These are phyloP conservation scores for Solenodon paradoxus DNA, from an alignment of 2,113 vertebrate species.

Conservation along the genomic window DNA sequence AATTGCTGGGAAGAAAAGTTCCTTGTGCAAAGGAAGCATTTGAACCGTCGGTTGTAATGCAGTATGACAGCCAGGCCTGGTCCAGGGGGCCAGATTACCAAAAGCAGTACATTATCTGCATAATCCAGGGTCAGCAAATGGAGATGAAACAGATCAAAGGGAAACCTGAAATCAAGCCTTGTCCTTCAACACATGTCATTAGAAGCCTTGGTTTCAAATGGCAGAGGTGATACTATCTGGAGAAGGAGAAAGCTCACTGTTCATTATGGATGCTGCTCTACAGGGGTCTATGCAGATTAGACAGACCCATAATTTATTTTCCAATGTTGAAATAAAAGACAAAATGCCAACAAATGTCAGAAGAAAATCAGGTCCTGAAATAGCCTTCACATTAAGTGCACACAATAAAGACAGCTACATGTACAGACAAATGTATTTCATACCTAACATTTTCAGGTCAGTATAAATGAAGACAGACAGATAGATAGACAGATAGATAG, in stretches of 20 bases:
- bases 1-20: conserved; percentile 30
- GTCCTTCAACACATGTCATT: not conserved
- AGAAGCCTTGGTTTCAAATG: conserved; percentile 20
- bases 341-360: not conserved
- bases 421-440: not conserved
- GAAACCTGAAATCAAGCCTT: conserved; percentile 51
- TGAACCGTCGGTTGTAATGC: conserved; percentile 35
- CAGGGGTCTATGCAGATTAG: not conserved
- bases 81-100: not conserved
- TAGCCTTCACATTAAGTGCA: not conserved
- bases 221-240: not conserved
- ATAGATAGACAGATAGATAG: too few species aligned
- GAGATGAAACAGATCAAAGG: conserved; percentile 51
- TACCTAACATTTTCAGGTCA: not conserved
- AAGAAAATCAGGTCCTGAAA: not conserved
- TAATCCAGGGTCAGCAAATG: conserved; percentile 45
- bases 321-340: not conserved
- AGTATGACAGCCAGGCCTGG: conserved; percentile 43
- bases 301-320: not conserved
- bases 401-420: not conserved
- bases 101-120: conserved; percentile 33
- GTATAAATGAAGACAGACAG: not conserved
- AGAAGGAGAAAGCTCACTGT: not conserved
- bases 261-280: not conserved
- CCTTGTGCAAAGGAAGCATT: conserved; percentile 28